phyloP scores from a whole-genome alignment of 1,140 invertebrate species.

The Papilio polytes region DNA sequence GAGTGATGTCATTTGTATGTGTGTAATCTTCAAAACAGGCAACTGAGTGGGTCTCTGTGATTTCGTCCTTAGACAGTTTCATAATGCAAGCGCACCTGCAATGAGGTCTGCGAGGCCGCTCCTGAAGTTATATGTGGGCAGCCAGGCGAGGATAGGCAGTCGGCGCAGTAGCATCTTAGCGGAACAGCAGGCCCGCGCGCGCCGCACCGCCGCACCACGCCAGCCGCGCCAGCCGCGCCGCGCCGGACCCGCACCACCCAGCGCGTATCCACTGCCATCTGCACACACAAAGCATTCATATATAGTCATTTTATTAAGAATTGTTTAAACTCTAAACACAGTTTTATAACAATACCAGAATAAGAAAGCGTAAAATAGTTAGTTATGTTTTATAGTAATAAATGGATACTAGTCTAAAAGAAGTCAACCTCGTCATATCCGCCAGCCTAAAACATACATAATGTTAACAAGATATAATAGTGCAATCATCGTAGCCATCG shows the following conservation, averaged over 20 bases:
- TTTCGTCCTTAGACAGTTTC: no score
- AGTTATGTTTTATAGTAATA: no score
- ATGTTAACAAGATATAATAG: no score
- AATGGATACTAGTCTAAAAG: no score
- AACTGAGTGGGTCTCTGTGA: no score
- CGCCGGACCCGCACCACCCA: not conserved
- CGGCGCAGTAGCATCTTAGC: conserved; percentile 78
- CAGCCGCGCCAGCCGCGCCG: conserved; percentile 48
- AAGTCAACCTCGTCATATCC: no score
- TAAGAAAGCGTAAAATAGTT: no score
- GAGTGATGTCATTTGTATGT: not conserved
- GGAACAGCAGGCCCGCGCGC: conserved; percentile 75
- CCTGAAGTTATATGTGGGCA: conserved; percentile 86
- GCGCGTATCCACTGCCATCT: conserved; percentile 60
- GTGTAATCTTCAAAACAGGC: not conserved
- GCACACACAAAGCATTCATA: conserved; percentile 38
- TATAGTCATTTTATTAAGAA: no score
- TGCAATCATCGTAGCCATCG: no score
- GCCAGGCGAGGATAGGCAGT: conserved; percentile 88
- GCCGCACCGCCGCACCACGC: conserved; percentile 53
- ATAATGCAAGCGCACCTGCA: conserved; percentile 83
- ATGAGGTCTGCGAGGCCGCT: conserved; percentile 88
- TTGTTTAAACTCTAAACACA: not conserved
- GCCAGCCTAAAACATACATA: no score
- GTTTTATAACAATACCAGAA: not conserved